phyloP scores from a whole-genome alignment of 1,140 invertebrate species.

The Leucophenga varia region DNA sequence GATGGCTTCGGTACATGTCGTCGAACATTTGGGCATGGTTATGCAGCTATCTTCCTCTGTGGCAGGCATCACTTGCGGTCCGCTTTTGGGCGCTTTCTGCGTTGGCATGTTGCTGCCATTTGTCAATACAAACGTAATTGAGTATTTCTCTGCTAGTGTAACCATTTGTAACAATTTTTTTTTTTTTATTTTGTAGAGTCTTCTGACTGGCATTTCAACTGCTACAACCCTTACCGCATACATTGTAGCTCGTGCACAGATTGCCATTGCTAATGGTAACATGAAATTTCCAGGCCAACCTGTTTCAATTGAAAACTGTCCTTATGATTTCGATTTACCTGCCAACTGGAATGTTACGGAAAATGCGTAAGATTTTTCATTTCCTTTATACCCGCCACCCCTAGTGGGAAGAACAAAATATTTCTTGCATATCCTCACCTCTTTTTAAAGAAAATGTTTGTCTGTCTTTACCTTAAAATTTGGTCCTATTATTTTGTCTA shows the following conservation, averaged over 20 bases:
- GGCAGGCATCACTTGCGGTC: constrained; percentile 78
- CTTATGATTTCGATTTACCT: constrained; percentile 26
- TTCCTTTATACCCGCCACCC: too few species aligned
- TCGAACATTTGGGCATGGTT: constrained; percentile 71
- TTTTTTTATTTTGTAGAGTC: constrained; percentile 29
- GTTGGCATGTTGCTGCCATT: constrained; percentile 82
- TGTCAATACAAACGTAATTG: constrained; percentile 66
- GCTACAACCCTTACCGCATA: constrained; percentile 25
- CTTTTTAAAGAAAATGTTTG: too few species aligned
- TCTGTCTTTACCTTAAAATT: too few species aligned
- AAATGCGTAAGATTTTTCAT: constrained; percentile 29
- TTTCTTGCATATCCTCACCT: too few species aligned
- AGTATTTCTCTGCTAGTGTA: neutral
- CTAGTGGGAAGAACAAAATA: too few species aligned
- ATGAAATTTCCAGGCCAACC: constrained; percentile 30
- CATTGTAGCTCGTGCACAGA: constrained; percentile 30
- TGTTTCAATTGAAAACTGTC: constrained; percentile 31
- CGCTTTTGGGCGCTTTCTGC: constrained; percentile 80
- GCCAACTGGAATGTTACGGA: constrained; percentile 25
- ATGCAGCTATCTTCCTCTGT: constrained; percentile 75
- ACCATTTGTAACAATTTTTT: neutral
- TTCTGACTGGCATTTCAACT: constrained; percentile 25
- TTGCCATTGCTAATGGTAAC: constrained; percentile 29
- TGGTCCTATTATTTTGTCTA: too few species aligned
- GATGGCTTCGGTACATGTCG: constrained; percentile 67